Evolutionary conservation across 37 sponge, comb jelly and placozoan genomes (phyloP), one percentile per base, ranked within the genome.

Genomic region (Spongia lamella): DNA sequence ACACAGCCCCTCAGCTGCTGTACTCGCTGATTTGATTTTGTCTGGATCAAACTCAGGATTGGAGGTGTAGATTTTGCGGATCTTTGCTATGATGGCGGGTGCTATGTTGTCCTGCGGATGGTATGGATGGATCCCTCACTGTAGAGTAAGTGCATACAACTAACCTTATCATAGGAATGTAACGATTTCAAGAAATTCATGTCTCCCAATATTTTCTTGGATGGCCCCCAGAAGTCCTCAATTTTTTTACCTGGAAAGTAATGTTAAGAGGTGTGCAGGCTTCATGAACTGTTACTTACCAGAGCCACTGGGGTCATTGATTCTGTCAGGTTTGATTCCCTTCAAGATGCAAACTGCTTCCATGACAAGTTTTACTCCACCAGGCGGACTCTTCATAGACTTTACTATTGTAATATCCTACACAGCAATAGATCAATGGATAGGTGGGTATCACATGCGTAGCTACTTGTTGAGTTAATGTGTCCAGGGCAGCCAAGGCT

Each of bases 201-300:
- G 63, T 97, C 98, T 43, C 94, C 94, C 25, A 97, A 79, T 27
- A 97, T 32, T 35, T 68, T 83, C 76, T 94, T 91, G 25, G 98
- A 89, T 13, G 98, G 98, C 0, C 90, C 92, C 98, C 98, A 97
- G 69, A 58, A 97, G 53, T 97, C 98, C 56, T 97, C 98, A 20
- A 94, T 81, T 83, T 86, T 93, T 73, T 96, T 96, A 3, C 56
- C 68, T 29, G 53, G 33, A 43, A 5, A 43, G 7, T 43, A 43
- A 43, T 13, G 9, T 14, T 58, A 14, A 58, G 13, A 58, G 5
- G 30, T 29, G 30, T 27, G 7, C 6, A 58, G 7, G 30, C 13
- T 29, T 58, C 7, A 58, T n/a, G n/a, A n/a, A n/a, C n/a, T n/a
- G n/a, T n/a, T n/a, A 7, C 60, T 14, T 58, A 52, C 93, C 93